These are phyloP conservation scores for Delphinapterus leucas DNA, from an alignment of 2,113 vertebrate genomes.

Conservation along the genomic window DNA sequence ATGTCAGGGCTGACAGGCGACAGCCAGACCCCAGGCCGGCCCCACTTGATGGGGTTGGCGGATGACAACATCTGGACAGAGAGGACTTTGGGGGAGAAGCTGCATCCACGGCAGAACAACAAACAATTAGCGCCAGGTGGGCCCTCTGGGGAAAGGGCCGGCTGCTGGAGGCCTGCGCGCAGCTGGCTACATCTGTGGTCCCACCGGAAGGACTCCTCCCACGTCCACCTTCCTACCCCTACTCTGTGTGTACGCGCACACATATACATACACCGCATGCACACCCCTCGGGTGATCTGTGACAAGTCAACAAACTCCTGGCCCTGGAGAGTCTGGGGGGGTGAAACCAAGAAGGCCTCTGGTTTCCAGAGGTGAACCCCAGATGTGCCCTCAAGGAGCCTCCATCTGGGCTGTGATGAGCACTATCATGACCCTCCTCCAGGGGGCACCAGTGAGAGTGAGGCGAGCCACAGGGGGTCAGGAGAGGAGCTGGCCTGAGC, in stretches of 20 bases:
- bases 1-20: slow-evolving; percentile 86
- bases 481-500: background rate
- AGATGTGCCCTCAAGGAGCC: background rate
- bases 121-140: background rate
- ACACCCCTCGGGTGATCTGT: background rate
- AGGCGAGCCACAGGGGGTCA: background rate
- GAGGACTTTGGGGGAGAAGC: slow-evolving; percentile 28
- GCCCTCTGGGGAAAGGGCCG: background rate
- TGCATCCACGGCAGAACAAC: background rate
- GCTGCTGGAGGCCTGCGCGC: background rate
- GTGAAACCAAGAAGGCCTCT: background rate
- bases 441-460: background rate
- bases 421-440: background rate
- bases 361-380: background rate
- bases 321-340: background rate
- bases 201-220: background rate
- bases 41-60: slow-evolving; percentile 65
- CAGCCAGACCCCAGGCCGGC: slow-evolving; percentile 79
- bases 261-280: background rate
- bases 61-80: slow-evolving; percentile 65
- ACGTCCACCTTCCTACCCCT: background rate
- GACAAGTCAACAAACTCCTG: background rate
- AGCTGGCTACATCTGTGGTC: background rate
- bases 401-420: background rate
- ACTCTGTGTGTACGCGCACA: too few species aligned